phyloP scores from a whole-genome alignment of 2,888 invertebrate genomes.

The Dicyrtoma fusca region DNA sequence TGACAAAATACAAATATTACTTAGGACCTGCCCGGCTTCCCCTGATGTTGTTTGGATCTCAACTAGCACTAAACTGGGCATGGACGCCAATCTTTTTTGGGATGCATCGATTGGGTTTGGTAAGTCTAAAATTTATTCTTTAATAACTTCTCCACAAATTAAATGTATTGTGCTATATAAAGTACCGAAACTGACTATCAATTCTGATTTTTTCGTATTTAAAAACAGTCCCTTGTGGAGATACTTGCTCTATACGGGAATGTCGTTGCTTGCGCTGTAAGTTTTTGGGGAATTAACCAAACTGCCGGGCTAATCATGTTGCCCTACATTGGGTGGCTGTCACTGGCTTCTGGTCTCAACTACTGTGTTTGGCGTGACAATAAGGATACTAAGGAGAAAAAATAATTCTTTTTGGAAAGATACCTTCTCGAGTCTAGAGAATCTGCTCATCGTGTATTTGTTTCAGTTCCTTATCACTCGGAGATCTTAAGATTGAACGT shows the following conservation, averaged over 20 bases:
- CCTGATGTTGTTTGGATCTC: constrained; percentile 72
- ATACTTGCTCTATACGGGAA: constrained; percentile 39
- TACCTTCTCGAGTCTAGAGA: too few relatives aligned
- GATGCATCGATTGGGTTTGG: constrained; percentile 71
- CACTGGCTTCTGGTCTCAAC: constrained; percentile 71
- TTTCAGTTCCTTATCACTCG: too few relatives aligned
- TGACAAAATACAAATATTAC: constrained; percentile 52
- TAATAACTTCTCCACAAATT: too few relatives aligned
- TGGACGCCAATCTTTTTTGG: constrained; percentile 87
- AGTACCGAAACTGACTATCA: too few relatives aligned
- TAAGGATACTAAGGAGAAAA: constrained; percentile 56
- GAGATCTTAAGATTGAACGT: too few relatives aligned
- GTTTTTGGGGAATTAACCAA: constrained; percentile 41
- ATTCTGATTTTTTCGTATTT: background rate
- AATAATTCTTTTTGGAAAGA: too few relatives aligned
- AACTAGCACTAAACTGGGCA: constrained; percentile 78
- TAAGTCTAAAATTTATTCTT: too few relatives aligned
- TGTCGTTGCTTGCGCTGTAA: constrained; percentile 38
- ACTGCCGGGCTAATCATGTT: constrained; percentile 64
- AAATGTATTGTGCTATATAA: too few relatives aligned
- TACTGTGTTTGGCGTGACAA: constrained; percentile 70
- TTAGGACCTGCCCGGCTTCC: constrained; percentile 68
- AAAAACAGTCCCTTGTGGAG: constrained; percentile 44
- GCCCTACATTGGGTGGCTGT: constrained; percentile 77
- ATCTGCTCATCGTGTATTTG: too few relatives aligned